phyloP scores from a whole-genome alignment of 2,888 invertebrate species.

The Nomada hirtipes region DNA sequence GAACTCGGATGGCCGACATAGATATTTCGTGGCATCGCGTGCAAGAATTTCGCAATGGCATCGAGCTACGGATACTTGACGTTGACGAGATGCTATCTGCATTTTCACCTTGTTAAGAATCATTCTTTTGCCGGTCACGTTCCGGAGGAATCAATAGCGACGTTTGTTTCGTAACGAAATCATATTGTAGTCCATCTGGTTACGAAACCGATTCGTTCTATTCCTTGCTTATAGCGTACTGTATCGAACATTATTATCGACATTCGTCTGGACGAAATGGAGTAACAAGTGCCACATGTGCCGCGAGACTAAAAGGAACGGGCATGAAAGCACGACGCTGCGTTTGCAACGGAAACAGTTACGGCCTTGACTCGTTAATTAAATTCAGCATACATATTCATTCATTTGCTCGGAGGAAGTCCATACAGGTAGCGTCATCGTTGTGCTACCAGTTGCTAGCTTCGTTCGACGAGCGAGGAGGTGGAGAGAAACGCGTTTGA shows the following conservation, averaged over 20 bases:
- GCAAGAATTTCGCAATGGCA: constrained; percentile 34
- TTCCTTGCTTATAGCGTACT: no score
- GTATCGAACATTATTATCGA: no score
- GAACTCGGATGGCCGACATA: constrained; percentile 49
- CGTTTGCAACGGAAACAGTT: constrained; percentile 74
- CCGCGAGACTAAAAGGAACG: constrained; percentile 19
- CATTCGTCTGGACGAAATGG: neutral
- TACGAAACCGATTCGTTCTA: neutral
- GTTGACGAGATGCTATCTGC: constrained; percentile 11
- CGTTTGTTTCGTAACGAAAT: neutral
- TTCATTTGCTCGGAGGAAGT: constrained; percentile 75
- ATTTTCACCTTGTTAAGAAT: neutral
- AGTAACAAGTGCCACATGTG: neutral
- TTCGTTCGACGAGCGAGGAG: constrained; percentile 27
- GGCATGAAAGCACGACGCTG: constrained; percentile 29
- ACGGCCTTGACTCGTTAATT: constrained; percentile 80
- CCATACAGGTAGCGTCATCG: constrained; percentile 66
- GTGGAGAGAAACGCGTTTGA: constrained; percentile 15
- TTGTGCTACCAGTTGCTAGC: constrained; percentile 40
- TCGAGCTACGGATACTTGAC: constrained; percentile 22
- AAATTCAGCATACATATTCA: constrained; percentile 80
- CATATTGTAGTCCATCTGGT: neutral
- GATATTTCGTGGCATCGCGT: constrained; percentile 30
- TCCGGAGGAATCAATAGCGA: constrained; percentile 5
- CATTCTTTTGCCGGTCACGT: constrained; percentile 13